Conservation (phyloP, 2,797 vertebrate species). For the Myripristis jacobus region DNA sequence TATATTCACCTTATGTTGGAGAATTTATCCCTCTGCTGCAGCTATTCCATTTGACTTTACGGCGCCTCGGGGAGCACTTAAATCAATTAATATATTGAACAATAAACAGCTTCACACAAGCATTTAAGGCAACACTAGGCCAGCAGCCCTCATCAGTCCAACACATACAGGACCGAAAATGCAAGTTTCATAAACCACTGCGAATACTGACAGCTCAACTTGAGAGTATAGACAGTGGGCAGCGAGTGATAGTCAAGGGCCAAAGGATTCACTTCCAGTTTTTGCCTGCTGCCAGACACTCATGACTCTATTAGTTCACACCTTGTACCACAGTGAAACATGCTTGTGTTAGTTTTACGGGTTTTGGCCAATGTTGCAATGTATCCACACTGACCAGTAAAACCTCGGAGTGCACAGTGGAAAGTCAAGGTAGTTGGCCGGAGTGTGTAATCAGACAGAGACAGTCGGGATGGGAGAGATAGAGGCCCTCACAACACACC, state of each 20-base stretch:
- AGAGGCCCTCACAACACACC: constrained; percentile 59
- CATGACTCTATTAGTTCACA: constrained; percentile 73
- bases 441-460: constrained; percentile 73
- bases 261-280: constrained; percentile 56
- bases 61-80: constrained; percentile 52
- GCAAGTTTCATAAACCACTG: constrained; percentile 39
- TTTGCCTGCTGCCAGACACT: constrained; percentile 56
- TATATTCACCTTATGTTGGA: constrained; percentile 38
- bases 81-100: constrained; percentile 68
- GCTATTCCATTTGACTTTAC: constrained; percentile 60
- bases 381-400: constrained; percentile 79
- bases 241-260: constrained; percentile 51
- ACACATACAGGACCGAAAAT: constrained; percentile 54
- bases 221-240: constrained; percentile 58
- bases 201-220: constrained; percentile 23
- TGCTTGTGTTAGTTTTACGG: constrained; percentile 78
- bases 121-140: constrained; percentile 49
- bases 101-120: constrained; percentile 70
- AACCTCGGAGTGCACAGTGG: constrained; percentile 69
- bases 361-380: constrained; percentile 66
- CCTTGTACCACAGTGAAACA: constrained; percentile 77
- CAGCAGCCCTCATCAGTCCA: constrained; percentile 48
- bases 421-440: constrained; percentile 77
- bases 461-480: constrained; percentile 76
- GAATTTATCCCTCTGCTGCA: constrained; percentile 35